Base-by-base conservation (phyloP, 2,797 vertebrate species). In the Sebastes wilsoni region DNA sequence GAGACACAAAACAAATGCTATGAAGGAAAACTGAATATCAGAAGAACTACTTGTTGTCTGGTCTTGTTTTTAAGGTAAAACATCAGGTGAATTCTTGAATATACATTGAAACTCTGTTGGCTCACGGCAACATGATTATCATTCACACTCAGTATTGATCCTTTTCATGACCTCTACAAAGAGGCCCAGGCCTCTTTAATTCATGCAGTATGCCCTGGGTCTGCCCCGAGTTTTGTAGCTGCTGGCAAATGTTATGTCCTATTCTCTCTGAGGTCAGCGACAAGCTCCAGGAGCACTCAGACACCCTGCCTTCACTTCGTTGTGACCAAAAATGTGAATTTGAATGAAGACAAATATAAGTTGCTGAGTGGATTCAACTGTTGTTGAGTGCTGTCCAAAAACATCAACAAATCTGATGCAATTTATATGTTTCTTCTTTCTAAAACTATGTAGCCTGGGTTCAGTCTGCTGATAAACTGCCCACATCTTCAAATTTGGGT, bases 141-240 rank as follows among this genome's bases (percentile, higher is more conserved):
- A 72, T 77, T 67, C 68, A 56, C 49, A 55, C 34, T 62, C 32
- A 28, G 52, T 20, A 61, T 7, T 67, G 65, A 74, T 75, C 52
- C 64, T 62, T 72, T 75, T 25, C 23, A 36, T 68, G 67, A 68
- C 82, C 65, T 73, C 42, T 65, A 55, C 80, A 65, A 62, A 78
- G 59, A 78, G 59, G 8, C n/a, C 25, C 18, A 6, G 59, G 42
- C 36, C 71, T 42, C 71, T 85, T 75, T 85, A 75, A 87, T 83
- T 69, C 69, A 82, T 67, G 65, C 55, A 66, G 7, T 52, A 61
- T 36, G 70, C 67, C 67, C 38, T 34, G 49, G 54, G 60, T 68
- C 49, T 62, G 49, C 76, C 28, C 38, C 6, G 8, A 76, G 55
- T 59, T 72, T 55, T 67, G 38, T 64, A 58, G 46, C 77, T 87